Conservation (phyloP, 23 tunicate genomes). For the Halocynthia aurantium region DNA sequence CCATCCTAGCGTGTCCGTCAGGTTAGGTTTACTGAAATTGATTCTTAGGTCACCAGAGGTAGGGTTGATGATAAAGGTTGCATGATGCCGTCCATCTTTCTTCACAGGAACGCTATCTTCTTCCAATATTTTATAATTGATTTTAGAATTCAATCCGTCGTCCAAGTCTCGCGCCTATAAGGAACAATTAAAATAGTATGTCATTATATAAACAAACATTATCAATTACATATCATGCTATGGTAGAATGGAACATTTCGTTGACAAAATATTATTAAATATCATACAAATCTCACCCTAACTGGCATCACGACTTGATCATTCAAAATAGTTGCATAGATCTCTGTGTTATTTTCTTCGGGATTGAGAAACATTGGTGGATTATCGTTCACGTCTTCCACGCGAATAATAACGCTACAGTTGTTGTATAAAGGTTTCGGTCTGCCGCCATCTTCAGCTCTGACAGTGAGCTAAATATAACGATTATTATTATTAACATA, state of each 20-base stretch:
- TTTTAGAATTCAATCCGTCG: conserved; percentile 32
- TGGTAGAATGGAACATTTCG: background rate
- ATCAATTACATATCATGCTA: background rate
- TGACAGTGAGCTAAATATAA: conserved; percentile 38
- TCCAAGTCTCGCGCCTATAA: conserved; percentile 74
- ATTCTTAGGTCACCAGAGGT: conserved; percentile 45
- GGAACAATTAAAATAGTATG: background rate
- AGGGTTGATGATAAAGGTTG: conserved; percentile 38
- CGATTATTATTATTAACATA: too few species aligned
- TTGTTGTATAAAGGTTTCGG: conserved; percentile 21
- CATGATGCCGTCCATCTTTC: background rate
- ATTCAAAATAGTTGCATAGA: conserved; percentile 45
- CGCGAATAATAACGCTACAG: conserved; percentile 20
- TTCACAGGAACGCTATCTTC: conserved; percentile 17
- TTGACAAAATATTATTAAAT: background rate
- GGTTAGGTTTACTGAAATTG: conserved; percentile 37
- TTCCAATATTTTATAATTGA: conserved; percentile 26
- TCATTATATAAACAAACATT: background rate
- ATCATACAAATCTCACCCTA: conserved; percentile 3
- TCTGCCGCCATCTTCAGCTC: conserved; percentile 65
- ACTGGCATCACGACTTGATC: conserved; percentile 22
- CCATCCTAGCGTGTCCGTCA: conserved; percentile 28
- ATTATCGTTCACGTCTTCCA: conserved; percentile 81
- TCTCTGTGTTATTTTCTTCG: conserved; percentile 22
- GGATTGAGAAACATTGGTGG: conserved; percentile 49